A percentile compares a stretch with the other conserved stretches of the same genome.
These are phyloP conservation scores for Yponomeuta evonymella DNA, from an alignment of 2,888 invertebrate genomes.

Conservation along the genomic window DNA sequence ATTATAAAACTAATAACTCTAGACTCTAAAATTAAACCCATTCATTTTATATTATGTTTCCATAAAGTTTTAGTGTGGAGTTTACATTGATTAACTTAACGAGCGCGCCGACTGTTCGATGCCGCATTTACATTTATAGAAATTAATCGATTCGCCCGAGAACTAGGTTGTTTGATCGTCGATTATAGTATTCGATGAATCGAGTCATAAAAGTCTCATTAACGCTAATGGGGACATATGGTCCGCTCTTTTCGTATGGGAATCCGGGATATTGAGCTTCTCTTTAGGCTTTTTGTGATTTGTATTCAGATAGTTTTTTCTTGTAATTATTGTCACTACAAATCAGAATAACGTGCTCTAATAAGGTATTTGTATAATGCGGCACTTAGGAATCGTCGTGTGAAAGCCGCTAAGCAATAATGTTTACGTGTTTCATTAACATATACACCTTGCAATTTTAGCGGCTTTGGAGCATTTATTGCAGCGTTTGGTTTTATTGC, in stretches of 20 bases:
- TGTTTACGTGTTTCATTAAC: neutral
- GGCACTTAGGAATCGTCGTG: neutral
- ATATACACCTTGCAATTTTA: no score
- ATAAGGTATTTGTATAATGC: neutral
- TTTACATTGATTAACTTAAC: conserved; percentile 69
- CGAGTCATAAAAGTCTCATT: conserved; percentile 67
- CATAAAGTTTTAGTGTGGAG: conserved; percentile 58
- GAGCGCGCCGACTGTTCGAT: conserved; percentile 61
- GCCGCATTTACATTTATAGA: conserved; percentile 68
- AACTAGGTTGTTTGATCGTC: conserved; percentile 36
- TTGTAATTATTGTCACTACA: neutral
- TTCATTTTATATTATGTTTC: conserved; percentile 32
- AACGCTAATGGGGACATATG: conserved; percentile 68
- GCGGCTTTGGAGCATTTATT: no score
- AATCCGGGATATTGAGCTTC: conserved; percentile 27
- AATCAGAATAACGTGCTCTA: neutral
- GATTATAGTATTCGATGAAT: conserved; percentile 52
- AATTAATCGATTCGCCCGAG: conserved; percentile 63
- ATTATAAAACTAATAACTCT: conserved; percentile 49
- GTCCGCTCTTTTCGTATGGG: conserved; percentile 37
- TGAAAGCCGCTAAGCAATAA: neutral
- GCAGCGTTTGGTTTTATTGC: no score
- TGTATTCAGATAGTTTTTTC: neutral
- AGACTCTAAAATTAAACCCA: conserved; percentile 16
- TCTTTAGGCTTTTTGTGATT: neutral